Evolutionary conservation across 1,140 invertebrate species (phyloP), one percentile per base, ranked within the genome.

Genomic region (Arctopsyche grandis): DNA sequence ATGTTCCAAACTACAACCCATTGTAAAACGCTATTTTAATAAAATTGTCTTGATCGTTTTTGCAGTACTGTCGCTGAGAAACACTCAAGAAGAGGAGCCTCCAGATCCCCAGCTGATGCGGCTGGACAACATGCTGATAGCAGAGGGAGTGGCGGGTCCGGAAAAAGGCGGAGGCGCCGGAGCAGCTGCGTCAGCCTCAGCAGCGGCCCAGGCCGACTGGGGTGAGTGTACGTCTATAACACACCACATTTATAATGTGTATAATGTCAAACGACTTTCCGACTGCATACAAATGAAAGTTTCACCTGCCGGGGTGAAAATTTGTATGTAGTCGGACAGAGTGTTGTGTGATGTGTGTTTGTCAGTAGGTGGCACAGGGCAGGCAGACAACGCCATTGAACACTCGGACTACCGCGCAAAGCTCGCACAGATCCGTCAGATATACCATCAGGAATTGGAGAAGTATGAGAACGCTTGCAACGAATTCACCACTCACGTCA

Each of bases 381-480:
- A 93, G 86, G 93, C 95, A 69, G 97, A 99, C 88, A 98, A 97
- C 89, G 97, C 96, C 81, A 98, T 98, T 85, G 99, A 99, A 90
- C 98, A 99, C 89, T 98, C 98, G 75, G 99, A 99, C 88, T 99
- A 99, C 89, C 92, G 98, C 83, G 97, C 97, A 82, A 99, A 99
- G 89, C 91, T 99, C 83, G 95, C 97, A n/a, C 98, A 99, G 90
- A 99, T 99, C 87, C 91, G 99, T 83, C 96, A 98, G 88, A 99
- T 99, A 83, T 99, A 99, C 89, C 98, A 99, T 87, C 97, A 99
- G 87, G 98, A 99, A 89, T 89, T 99, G 81, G 97, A 99, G 88
- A 99, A 99, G 92, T 99, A 99, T 86, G 98, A 99, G 90, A 92
- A 99, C 93, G 98, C 98, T 5, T 99, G 99, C 90, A 98, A 98